These are phyloP conservation scores for Scaptomyza cyrtandrae DNA, from an alignment of 2,888 invertebrate species.

Conservation along the genomic window DNA sequence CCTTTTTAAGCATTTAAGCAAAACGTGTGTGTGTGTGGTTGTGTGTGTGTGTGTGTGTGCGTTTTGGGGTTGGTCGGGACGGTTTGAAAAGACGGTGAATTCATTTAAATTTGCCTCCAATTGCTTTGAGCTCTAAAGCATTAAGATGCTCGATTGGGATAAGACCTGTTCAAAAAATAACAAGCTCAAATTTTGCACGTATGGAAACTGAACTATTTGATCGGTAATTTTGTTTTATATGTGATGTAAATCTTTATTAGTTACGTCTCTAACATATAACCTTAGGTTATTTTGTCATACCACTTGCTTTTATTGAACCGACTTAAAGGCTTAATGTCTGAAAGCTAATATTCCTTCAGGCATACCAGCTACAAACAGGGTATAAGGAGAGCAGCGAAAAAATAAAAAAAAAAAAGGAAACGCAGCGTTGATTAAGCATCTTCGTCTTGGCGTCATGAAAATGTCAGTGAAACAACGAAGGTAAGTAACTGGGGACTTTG, in stretches of 20 bases:
- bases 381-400: constrained; percentile 9
- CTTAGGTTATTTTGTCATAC: not conserved
- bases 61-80: not conserved
- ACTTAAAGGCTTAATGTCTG: not conserved
- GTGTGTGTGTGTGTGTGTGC: not conserved
- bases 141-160: not conserved
- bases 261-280: too few species aligned
- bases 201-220: too few species aligned
- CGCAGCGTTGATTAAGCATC: constrained; percentile 51
- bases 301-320: not conserved
- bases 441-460: constrained; percentile 33
- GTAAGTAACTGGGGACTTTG: not conserved
- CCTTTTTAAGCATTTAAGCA: constrained; percentile 73
- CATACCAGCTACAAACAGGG: constrained; percentile 7
- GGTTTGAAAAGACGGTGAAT: constrained; percentile 1
- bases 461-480: constrained; percentile 3
- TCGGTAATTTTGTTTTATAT: too few species aligned
- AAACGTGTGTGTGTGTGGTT: constrained; percentile 15
- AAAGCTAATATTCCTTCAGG: not conserved
- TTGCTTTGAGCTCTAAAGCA: constrained; percentile 37
- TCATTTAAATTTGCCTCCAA: constrained; percentile 68
- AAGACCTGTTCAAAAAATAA: constrained; percentile 1
- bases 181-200: too few species aligned
- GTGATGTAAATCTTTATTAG: too few species aligned
- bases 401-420: constrained; percentile 15